Evolutionary conservation across 2,888 invertebrate genomes (phyloP).

Genomic region (Drosophila anomalipes): DNA sequence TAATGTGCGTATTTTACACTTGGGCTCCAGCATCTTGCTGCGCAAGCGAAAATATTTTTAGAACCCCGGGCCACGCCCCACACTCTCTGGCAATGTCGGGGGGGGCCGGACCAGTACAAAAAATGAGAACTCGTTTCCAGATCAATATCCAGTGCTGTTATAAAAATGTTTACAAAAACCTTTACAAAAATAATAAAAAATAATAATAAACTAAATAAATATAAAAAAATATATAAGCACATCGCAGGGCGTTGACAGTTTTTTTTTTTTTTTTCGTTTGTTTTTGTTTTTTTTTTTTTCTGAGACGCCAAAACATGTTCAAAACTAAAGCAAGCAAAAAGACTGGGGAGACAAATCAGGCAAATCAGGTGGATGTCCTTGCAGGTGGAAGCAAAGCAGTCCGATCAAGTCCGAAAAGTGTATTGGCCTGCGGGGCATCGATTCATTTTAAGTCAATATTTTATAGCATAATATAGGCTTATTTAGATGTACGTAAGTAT

Average conservation of each 20-base stretch:
- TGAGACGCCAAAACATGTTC: constrained; percentile 30
- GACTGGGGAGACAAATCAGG: constrained; percentile 55
- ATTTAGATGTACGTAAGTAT: not conserved
- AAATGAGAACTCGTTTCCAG: constrained; percentile 43
- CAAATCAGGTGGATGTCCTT: constrained; percentile 76
- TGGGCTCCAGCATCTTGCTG: constrained; percentile 4
- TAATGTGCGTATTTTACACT: constrained; percentile 30
- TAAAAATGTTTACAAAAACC: constrained; percentile 53
- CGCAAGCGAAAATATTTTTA: constrained; percentile 43
- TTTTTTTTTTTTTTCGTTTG: constrained; percentile 21
- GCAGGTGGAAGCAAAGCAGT: constrained; percentile 33
- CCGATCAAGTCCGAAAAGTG: too few species aligned
- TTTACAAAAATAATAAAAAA: constrained; percentile 13
- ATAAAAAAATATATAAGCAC: constrained; percentile 22
- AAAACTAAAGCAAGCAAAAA: not conserved
- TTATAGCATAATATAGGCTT: not conserved
- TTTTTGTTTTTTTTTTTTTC: not conserved
- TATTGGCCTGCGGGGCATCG: not conserved
- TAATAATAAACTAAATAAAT: constrained; percentile 26
- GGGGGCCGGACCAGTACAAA: constrained; percentile 43
- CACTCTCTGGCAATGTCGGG: not conserved
- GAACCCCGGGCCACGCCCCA: constrained; percentile 33
- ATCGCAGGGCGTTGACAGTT: constrained; percentile 61
- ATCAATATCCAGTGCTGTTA: constrained; percentile 25
- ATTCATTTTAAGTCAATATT: not conserved